Evolutionary conservation across 2,888 invertebrate genomes (phyloP).

Genomic region (Protodeltote pygarga): DNA sequence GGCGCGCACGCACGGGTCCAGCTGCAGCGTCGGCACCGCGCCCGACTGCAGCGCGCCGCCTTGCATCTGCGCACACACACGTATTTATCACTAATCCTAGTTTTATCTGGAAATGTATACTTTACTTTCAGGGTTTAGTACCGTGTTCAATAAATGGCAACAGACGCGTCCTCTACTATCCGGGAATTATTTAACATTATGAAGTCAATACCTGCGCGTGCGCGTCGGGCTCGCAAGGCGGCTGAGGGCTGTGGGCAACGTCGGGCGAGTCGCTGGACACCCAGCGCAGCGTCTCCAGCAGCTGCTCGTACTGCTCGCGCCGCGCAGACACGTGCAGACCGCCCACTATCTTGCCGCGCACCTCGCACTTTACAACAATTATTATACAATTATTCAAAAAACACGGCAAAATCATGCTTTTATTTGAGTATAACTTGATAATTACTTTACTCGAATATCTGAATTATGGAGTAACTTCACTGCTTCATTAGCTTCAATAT

Average conservation of each 20-base stretch:
- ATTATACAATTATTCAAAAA: not conserved
- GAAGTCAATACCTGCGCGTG: constrained; percentile 20
- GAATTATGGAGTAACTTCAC: too few relatives aligned
- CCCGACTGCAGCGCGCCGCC: constrained; percentile 60
- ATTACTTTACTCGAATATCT: too few relatives aligned
- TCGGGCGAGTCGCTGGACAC: constrained; percentile 53
- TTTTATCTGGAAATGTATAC: too few relatives aligned
- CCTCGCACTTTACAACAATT: constrained; percentile 73
- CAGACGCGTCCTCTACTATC: too few relatives aligned
- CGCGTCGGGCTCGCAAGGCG: constrained; percentile 1
- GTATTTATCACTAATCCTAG: too few relatives aligned
- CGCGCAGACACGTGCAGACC: constrained; percentile 94
- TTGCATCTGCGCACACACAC: constrained; percentile 2
- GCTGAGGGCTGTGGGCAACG: constrained; percentile 3
- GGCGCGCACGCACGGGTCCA: constrained; percentile 89
- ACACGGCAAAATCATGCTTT: not conserved
- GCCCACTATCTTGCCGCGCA: constrained; percentile 93
- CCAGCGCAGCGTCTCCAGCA: constrained; percentile 90
- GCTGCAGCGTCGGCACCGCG: constrained; percentile 81
- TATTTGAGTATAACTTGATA: not conserved
- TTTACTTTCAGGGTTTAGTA: too few relatives aligned
- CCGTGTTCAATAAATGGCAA: too few relatives aligned
- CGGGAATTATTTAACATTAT: too few relatives aligned
- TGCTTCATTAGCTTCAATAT: too few relatives aligned
- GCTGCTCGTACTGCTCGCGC: constrained; percentile 95